Percentiles rank a stretch among this genome's conserved stretches.
phyloP scores from a whole-genome alignment of 2,797 vertebrate species.

The Gymnothorax reevesii region DNA sequence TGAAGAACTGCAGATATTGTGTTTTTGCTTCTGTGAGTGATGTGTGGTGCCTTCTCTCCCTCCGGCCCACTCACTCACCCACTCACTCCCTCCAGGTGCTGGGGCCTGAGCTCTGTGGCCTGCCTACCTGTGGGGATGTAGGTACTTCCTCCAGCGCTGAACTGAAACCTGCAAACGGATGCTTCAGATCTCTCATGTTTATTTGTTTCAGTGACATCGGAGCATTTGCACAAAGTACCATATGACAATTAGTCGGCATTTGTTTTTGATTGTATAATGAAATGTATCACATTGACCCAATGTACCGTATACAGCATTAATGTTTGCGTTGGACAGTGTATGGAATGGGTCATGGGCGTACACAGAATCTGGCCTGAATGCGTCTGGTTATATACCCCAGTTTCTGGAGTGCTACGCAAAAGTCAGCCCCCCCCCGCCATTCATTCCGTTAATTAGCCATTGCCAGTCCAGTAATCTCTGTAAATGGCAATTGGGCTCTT shows the following conservation, averaged over 20 bases:
- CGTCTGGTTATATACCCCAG: not conserved
- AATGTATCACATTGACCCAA: not conserved
- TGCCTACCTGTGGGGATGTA: not conserved
- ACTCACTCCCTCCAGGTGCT: not conserved
- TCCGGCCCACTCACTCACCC: not conserved
- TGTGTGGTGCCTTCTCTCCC: not conserved
- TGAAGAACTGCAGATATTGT: not conserved
- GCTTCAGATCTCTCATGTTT: not conserved
- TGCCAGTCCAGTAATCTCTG: not conserved
- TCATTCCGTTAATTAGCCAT: slow-evolving; percentile 13
- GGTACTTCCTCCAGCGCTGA: not conserved
- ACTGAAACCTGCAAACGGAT: not conserved
- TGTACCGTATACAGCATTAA: not conserved
- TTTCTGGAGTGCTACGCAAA: not conserved
- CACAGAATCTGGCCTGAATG: not conserved
- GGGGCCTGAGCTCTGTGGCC: not conserved
- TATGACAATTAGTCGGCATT: not conserved
- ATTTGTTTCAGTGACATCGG: not conserved
- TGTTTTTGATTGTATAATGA: not conserved
- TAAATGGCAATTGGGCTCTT: not conserved
- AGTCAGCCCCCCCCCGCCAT: not conserved
- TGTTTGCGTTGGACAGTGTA: not conserved
- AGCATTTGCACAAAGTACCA: not conserved
- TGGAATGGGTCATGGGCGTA: not conserved
- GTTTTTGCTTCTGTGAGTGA: not conserved